Base-by-base conservation (phyloP, 2,888 invertebrate genomes). In the Pollenia labialis region DNA sequence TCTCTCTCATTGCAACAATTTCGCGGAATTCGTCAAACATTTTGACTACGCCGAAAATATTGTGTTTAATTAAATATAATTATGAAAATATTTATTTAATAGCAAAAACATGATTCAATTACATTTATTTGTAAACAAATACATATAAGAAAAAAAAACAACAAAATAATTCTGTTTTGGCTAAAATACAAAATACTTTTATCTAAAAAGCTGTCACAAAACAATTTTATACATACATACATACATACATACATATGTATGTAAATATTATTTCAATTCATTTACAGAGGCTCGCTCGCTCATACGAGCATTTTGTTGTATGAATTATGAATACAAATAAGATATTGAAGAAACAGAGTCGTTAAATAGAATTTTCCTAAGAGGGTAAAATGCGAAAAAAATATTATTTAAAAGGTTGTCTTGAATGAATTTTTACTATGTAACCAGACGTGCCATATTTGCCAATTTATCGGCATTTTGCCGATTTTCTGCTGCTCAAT, bases 231-330 rank as follows among this genome's bases (percentile, higher is more conserved):
- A 23, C 23, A 23, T 1, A 23, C 2, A 2, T 23, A 23, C n/a
- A n/a, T n/a, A n/a, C n/a, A 32, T 32, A 23, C 23, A 23, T 1
- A 23, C 2, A 2, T 23, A 23, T 23, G 23, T 23, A 32, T 32
- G 32, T 50, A 75, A 40, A 18, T 50, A 62, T 75, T 75, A 62
- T 32, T 32, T 32, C 75, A 62, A 62, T n/a, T 62, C 3, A 52
- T 64, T 74, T 62, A 62, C 74, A 74, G 74, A 74, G 60, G 48
- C 32, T 32, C 32, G 48, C 32, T 32, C 32, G 48, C 46, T 74
- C 40, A 60, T 62, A 60, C 48, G 40, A 68, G 16, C 44, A 48
- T 48, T 56, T 79, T 10, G 58, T 58, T 50, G 14, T 23, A 69
- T 60, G 58, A 32, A 42, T 58, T 48, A 42, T 60, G 69, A 16